A percentile compares a stretch with the other conserved stretches of the same genome.
Conservation (phyloP, 2,797 vertebrate genomes). For the Carcharodon carcharias region DNA sequence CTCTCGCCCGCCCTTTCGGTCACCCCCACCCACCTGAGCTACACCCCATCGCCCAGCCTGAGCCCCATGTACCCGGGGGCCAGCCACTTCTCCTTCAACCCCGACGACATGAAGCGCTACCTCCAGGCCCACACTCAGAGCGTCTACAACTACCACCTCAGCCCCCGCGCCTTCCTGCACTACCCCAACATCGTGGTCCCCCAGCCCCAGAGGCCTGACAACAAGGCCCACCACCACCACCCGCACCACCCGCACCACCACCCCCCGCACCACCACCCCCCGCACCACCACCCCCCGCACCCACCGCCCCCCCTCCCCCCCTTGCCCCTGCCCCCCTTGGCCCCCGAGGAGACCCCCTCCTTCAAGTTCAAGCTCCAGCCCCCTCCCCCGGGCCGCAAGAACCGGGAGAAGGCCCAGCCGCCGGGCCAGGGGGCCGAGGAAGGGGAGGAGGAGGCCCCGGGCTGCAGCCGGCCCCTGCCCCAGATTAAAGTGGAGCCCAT, state of each 20-base stretch:
- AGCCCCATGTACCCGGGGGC: conserved; percentile 75
- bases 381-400: conserved; percentile 72
- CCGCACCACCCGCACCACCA: conserved; percentile 39
- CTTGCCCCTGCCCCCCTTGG: no score
- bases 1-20: conserved; percentile 79
- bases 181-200: conserved; percentile 82
- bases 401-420: conserved; percentile 56
- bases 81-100: conserved; percentile 86
- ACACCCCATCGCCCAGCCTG: conserved; percentile 77
- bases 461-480: conserved; percentile 51
- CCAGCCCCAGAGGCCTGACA: conserved; percentile 70
- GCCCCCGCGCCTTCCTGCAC: conserved; percentile 81
- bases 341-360: conserved; percentile 53
- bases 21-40: conserved; percentile 78
- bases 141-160: conserved; percentile 87
- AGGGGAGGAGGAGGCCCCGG: not conserved
- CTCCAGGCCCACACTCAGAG: conserved; percentile 87
- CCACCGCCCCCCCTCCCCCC: no score
- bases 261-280: no score
- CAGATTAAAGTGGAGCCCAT: conserved; percentile 79
- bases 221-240: conserved; percentile 51
- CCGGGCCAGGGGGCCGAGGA: not conserved
- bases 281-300: conserved; percentile 39
- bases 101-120: conserved; percentile 90
- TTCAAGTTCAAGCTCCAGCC: conserved; percentile 91